Evolutionary conservation across 1,140 invertebrate genomes (phyloP).

Genomic region (Rhopalosiphum padi): DNA sequence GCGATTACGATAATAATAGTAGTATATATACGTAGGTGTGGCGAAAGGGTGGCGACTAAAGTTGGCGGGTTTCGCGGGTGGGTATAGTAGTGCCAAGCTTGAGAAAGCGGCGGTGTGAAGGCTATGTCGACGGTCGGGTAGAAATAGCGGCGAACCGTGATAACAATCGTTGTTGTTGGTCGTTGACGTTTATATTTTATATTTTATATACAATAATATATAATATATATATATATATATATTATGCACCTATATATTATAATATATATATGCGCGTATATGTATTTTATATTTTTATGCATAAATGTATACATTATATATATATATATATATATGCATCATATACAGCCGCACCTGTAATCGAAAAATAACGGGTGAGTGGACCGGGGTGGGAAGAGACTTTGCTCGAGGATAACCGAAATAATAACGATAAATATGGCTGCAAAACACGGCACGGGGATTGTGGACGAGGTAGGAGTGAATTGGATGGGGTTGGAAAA

Average conservation of each 20-base stretch:
- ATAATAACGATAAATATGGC: slow-evolving; percentile 27
- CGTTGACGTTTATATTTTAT: slow-evolving; percentile 43
- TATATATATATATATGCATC: neutral
- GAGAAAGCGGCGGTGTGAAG: neutral
- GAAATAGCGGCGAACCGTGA: slow-evolving; percentile 7
- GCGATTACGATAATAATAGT: slow-evolving; percentile 35
- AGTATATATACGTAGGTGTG: neutral
- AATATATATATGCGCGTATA: neutral
- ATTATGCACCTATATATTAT: neutral
- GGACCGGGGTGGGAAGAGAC: neutral
- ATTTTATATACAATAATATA: slow-evolving; percentile 25
- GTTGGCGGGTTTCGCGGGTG: neutral
- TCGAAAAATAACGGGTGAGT: slow-evolving; percentile 6
- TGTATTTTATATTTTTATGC: slow-evolving; percentile 21
- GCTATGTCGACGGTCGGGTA: neutral
- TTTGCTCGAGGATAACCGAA: slow-evolving; percentile 15
- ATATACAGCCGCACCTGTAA: slow-evolving; percentile 19
- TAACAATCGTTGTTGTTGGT: slow-evolving; percentile 34
- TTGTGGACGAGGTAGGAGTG: no score
- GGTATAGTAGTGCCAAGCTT: neutral
- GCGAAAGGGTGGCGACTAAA: neutral
- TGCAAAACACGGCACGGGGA: neutral
- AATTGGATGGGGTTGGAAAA: neutral
- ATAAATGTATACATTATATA: neutral
- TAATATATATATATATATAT: neutral